phyloP scores from a whole-genome alignment of 2,888 invertebrate genomes.

The Drosophila ochracea region DNA sequence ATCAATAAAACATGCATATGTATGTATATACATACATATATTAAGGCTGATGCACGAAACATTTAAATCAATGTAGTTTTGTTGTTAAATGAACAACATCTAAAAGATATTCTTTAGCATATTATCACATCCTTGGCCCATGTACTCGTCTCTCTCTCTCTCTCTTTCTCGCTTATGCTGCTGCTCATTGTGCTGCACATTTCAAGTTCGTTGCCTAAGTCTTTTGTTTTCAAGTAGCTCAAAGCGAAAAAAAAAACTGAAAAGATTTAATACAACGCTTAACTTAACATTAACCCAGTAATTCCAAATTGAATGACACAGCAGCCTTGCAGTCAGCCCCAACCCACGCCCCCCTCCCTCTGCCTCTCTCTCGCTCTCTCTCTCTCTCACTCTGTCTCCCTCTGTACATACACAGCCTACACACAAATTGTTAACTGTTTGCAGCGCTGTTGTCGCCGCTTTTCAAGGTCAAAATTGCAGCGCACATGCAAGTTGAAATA shows the following conservation, averaged over 20 bases:
- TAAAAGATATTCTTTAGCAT: not conserved
- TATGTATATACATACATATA: not conserved
- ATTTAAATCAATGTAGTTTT: not conserved
- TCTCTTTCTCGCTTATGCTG: not conserved
- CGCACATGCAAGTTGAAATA: slow-evolving; percentile 41
- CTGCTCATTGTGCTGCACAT: slow-evolving; percentile 1
- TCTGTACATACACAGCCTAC: slow-evolving; percentile 34
- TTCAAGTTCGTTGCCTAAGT: slow-evolving; percentile 60
- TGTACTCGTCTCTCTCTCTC: not conserved
- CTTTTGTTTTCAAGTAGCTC: slow-evolving; percentile 37
- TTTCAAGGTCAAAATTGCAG: slow-evolving; percentile 71
- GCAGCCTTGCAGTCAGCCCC: slow-evolving; percentile 54
- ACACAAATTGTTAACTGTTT: slow-evolving; percentile 52
- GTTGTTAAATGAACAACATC: not conserved
- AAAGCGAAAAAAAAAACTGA: not conserved
- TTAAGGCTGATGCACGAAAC: not conserved
- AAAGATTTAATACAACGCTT: slow-evolving; percentile 39
- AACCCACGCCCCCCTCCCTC: not conserved
- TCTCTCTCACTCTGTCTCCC: not conserved
- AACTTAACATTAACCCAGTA: slow-evolving; percentile 66
- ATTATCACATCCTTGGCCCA: not conserved
- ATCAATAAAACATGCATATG: slow-evolving; percentile 1
- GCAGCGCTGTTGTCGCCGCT: slow-evolving; percentile 41
- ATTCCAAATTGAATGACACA: slow-evolving; percentile 63
- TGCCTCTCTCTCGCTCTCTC: not conserved